Base-by-base conservation (phyloP, 2,797 vertebrate species). In the Phyllotis vaccarum region DNA sequence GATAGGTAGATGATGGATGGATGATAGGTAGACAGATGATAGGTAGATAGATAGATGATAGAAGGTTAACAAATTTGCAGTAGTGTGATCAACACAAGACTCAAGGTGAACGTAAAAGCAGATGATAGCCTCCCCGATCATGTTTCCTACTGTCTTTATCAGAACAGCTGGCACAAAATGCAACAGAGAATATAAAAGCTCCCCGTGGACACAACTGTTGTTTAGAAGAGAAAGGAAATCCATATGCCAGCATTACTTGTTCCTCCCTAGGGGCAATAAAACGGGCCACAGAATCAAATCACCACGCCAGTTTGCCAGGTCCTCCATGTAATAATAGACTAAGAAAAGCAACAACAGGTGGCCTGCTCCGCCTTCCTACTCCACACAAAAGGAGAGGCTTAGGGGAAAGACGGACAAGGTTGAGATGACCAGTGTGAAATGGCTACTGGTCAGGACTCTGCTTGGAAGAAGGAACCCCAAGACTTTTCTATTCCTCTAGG, bases 101-200 rank as follows among this genome's bases (percentile, higher is more conserved):
- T 74, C 80, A 90, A 93, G 91, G 93, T 54, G 90, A 91, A 93
- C 94, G 58, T 5, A 54, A 93, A 95, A 93, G 76, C 95, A 95
- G 80, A 92, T 6, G 94, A 96, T 93, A 86, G 60, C 78, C 43
- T 90, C 70, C 70, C 80, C 46, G 60, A 7, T 95, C 90, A 76
- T 22, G 9, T 86, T 97, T 95, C 93, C 89, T 76, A 92, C 54
- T 92, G 90, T 96, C 60, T 94, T 96, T 52, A 90, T 79, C 74
- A 96, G 70, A 96, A 93, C 96, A 97, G 91, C 88, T 97, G 96
- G 93, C 79, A 96, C 64, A 91, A 89, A 90, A 96, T 78, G 85
- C n/a, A 94, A 88, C 52, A 89, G 2, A 60, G 86, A 89, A 46
- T 78, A 89, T 56, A 95, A 95, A 90, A 85, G 52, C 37, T 80